Evolutionary conservation across 2,888 invertebrate species (phyloP), one percentile per base, ranked within the genome.

Genomic region (Alloscopus bannaensis): DNA sequence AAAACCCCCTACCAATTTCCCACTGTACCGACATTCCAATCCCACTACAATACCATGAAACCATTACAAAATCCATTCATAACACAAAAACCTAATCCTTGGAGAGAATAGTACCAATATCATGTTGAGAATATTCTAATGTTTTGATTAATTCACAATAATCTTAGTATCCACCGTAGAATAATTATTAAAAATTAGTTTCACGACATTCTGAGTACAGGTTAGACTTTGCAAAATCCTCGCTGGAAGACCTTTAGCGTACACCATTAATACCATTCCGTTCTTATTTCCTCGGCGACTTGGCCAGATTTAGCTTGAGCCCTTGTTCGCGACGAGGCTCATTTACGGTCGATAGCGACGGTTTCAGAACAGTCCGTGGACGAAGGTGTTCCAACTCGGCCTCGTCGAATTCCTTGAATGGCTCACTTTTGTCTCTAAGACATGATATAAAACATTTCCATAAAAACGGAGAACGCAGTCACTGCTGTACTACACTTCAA

Each of bases 311-410:
- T 1, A 81, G 24, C 42, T 73, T 72, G 4, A 81, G 40, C 2
- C 81, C 81, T 0, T 69, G 78, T 60, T 81, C 81, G 40, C 73
- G 52, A 20, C 77, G n/a, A 3, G 66, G 52, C n/a, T 52, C 66
- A 0, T 24, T 18, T 24, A 20, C n/a, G 26, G 24, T 3, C 6
- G 52, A 1, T 13, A 18, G 13, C 6, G 22, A 20, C 8, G 40
- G 1, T 42, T 62, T 68, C 40, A 76, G 60, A 8, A 68, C 20
- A 22, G 68, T 76, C 6, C 62, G 68, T 0, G 68, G 62, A 1
- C 76, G 60, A 36, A 50, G 52, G 1, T 59, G 60, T n/a, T 76
- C 76, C 76, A 76, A 31, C 4, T 72, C 71, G 4, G 40, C 20
- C 16, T n/a, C 20, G 8, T 65, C 64, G 16, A 69, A 69, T 0